These are phyloP conservation scores for Ichneumoninae sp. DNA, from an alignment of 2,888 invertebrate species.

Conservation along the genomic window DNA sequence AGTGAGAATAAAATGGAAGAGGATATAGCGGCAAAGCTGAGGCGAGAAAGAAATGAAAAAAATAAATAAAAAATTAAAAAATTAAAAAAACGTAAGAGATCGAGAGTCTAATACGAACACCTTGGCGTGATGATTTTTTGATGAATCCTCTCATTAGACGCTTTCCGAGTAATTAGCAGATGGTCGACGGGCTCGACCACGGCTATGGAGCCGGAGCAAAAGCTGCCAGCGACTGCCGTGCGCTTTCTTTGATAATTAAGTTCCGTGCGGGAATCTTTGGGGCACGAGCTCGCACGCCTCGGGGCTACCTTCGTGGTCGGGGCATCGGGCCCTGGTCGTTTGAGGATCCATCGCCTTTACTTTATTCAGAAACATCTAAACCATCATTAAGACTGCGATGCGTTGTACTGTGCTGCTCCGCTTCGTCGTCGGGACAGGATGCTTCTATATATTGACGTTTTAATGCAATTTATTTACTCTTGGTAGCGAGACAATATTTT, in stretches of 20 bases:
- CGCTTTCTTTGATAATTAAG: conserved; percentile 75
- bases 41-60: conserved; percentile 3
- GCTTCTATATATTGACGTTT: too few species aligned
- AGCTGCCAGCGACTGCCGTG: conserved; percentile 38
- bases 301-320: conserved; percentile 76
- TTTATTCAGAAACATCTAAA: conserved; percentile 19
- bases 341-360: conserved; percentile 15
- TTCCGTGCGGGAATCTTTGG: conserved; percentile 68
- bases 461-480: too few species aligned
- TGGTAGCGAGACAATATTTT: too few species aligned
- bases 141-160: conserved; percentile 78
- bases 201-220: conserved; percentile 14
- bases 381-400: conserved; percentile 28
- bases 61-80: background rate
- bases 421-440: background rate
- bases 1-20: conserved; percentile 12
- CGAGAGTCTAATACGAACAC: conserved; percentile 19
- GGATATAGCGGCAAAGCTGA: conserved; percentile 7
- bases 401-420: background rate
- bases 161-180: conserved; percentile 75
- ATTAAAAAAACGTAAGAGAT: background rate
- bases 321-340: background rate
- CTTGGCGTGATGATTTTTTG: conserved; percentile 77
- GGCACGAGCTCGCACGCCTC: conserved; percentile 64
- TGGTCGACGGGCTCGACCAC: conserved; percentile 22